Evolutionary conservation across 1,140 invertebrate genomes (phyloP).

Genomic region (Brachionus paranguensis): DNA sequence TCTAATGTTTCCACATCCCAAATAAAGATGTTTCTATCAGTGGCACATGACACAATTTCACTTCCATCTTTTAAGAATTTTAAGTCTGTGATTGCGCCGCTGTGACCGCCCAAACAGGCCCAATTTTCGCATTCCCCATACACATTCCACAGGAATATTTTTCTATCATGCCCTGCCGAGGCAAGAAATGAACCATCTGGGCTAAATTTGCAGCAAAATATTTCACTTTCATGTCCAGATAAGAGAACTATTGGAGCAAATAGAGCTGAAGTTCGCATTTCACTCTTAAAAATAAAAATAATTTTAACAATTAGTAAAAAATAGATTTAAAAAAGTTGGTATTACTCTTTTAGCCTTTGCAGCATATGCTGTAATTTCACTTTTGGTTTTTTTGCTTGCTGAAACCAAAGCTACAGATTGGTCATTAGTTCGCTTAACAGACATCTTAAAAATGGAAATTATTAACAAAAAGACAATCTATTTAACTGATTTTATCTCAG

Average conservation of each 20-base stretch:
- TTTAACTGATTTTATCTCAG: too few relatives aligned
- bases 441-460: neutral
- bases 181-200: constrained; percentile 88
- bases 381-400: constrained; percentile 31
- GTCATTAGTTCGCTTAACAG: constrained; percentile 15
- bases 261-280: constrained; percentile 53
- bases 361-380: constrained; percentile 36
- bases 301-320: neutral
- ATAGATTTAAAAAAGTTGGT: neutral
- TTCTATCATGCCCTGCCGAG: constrained; percentile 89
- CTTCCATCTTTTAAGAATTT: constrained; percentile 66
- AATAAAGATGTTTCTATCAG: constrained; percentile 85
- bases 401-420: neutral
- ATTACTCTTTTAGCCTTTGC: constrained; percentile 11
- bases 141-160: constrained; percentile 93
- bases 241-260: constrained; percentile 90
- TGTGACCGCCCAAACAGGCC: constrained; percentile 79
- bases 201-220: constrained; percentile 87
- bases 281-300: constrained; percentile 28
- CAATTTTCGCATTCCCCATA: constrained; percentile 97
- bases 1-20: constrained; percentile 86
- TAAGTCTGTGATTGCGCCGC: constrained; percentile 90
- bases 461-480: too few relatives aligned
- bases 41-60: constrained; percentile 33
- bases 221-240: constrained; percentile 92